Conservation (phyloP, 1,140 invertebrate species). For the Druon quercuslanigerum region DNA sequence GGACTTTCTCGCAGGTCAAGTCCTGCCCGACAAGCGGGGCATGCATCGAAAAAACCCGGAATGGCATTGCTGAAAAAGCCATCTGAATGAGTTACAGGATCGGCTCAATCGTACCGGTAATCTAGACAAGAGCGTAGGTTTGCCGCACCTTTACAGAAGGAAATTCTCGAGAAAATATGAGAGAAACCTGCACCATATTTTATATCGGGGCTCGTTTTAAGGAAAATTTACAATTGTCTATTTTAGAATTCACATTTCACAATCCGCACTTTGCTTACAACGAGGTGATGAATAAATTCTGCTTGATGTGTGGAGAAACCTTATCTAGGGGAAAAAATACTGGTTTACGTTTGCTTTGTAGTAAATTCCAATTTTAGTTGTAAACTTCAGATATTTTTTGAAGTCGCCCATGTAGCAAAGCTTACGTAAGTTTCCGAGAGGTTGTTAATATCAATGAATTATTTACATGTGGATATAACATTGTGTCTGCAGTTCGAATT, state of each 20-base stretch:
- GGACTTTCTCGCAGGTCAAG: slow-evolving; percentile 12
- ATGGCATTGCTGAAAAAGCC: neutral
- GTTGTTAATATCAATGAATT: too few species aligned
- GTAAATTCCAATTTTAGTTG: too few species aligned
- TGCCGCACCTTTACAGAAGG: slow-evolving; percentile 8
- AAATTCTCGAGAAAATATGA: slow-evolving; percentile 23
- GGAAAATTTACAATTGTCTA: neutral
- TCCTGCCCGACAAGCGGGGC: neutral
- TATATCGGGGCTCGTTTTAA: slow-evolving; percentile 13
- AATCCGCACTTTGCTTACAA: neutral
- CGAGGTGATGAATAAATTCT: neutral
- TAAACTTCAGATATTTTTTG: too few species aligned
- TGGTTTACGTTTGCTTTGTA: too few species aligned
- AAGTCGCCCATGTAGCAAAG: too few species aligned
- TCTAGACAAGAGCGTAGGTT: slow-evolving; percentile 12
- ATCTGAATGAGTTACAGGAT: slow-evolving; percentile 15
- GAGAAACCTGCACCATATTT: slow-evolving; percentile 9
- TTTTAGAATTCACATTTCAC: slow-evolving; percentile 11
- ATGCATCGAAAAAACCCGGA: neutral
- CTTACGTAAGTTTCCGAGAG: too few species aligned
- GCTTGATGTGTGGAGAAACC: neutral
- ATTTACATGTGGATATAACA: too few species aligned
- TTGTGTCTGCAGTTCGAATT: too few species aligned
- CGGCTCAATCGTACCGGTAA: slow-evolving; percentile 12
- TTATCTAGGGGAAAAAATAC: too few species aligned